Base-by-base conservation (phyloP, 2,113 vertebrate species). In the Brachypteracias leptosomus region DNA sequence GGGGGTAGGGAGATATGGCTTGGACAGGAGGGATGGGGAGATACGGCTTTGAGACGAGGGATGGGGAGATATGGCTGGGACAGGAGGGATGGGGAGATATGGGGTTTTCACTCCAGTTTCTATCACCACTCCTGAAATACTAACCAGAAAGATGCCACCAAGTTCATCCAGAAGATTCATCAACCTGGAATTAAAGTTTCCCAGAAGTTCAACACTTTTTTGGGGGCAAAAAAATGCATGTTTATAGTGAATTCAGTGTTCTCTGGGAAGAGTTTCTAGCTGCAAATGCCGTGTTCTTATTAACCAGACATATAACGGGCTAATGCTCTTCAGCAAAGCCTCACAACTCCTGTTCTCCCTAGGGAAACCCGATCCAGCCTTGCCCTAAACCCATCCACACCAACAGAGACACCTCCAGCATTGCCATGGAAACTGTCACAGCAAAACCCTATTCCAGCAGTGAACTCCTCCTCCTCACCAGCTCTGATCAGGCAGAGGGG, bases 31-130 rank as follows among this genome's bases (percentile, higher is more conserved):
- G 42, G 42, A 66, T 21, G 3, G 13, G 19, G 15, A 72, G 19
- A 85, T 44, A 47, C 0, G 1, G 72, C 10, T 29, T n/a, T n/a
- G n/a, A n/a, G n/a, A n/a, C n/a, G n/a, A n/a, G 25, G 42, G 42
- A 66, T 21, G 3, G 13, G 19, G 15, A 72, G 19, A 85, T 44
- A 47, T 0, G 1, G 72, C 10, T 29, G n/a, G n/a, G 29, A 61
- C 3, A 6, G 57, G 6, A 42, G 25, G 42, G 42, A 66, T 21
- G 3, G 13, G 19, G 15, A 72, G 19, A 85, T 44, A 47, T 0
- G 1, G 72, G 9, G 26, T 80, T 85, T 79, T 47, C 31, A 68
- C 28, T 77, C 15, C 20, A 26, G 29, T 61, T 73, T 76, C 8
- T 58, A 52, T 57, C 52, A 54, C 14, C 40, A 47, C 11, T 73